Conservation (phyloP, 2,113 vertebrate species). For the Glaucomys volans region DNA sequence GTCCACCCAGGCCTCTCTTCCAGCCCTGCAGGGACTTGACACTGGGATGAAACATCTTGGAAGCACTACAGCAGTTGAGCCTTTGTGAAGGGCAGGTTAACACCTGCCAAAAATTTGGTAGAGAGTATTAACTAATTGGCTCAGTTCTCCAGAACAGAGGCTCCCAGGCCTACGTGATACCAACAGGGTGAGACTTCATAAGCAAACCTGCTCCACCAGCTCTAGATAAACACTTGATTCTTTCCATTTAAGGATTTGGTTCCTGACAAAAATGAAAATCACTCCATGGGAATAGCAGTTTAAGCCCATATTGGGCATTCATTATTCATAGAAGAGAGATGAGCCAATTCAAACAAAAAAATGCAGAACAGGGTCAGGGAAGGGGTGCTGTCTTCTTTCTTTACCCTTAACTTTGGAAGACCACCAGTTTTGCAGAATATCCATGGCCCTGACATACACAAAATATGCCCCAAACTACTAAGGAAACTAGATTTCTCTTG, state of each 20-base stretch:
- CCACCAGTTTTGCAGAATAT: not conserved
- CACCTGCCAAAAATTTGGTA: constrained; percentile 24
- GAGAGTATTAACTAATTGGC: constrained; percentile 40
- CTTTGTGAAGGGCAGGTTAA: constrained; percentile 55
- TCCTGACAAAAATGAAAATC: constrained; percentile 35
- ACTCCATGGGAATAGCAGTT: not conserved
- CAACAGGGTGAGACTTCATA: constrained; percentile 15
- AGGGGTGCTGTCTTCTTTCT: not conserved
- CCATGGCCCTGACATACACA: not conserved
- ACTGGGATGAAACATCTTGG: not conserved
- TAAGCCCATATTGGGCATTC: not conserved
- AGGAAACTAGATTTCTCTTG: not conserved
- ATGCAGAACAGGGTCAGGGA: not conserved
- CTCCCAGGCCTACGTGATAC: not conserved
- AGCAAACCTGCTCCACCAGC: constrained; percentile 65
- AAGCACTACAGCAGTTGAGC: not conserved
- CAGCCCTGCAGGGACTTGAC: not conserved
- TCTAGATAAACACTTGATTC: constrained; percentile 27
- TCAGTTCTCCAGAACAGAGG: constrained; percentile 31
- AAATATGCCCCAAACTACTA: not conserved
- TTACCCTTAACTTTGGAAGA: not conserved
- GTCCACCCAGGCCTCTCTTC: not conserved
- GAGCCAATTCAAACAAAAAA: not conserved
- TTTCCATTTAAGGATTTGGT: constrained; percentile 39
- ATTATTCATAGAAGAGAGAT: not conserved